Base-by-base conservation (phyloP, 37 sponge, comb jelly and placozoan species). In the Bolinopsis microptera region DNA sequence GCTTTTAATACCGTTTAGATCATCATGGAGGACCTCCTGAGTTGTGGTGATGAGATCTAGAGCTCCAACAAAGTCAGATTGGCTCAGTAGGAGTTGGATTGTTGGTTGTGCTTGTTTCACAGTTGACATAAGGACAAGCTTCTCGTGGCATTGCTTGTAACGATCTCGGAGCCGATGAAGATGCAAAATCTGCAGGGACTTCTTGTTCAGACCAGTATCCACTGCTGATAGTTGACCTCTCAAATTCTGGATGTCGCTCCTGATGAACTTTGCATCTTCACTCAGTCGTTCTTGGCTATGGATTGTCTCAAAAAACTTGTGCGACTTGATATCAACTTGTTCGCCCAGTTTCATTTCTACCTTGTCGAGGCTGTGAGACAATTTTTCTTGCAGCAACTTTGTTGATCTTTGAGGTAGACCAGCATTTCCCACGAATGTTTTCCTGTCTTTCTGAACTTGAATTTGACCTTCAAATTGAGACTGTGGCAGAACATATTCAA, bases 21-120 rank as follows among this genome's bases (percentile, higher is more conserved):
- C 99, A 24, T 95, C 93, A 69, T 95, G 95, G 18, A 99, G 92
- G 24, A 96, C 96, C 23, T 97, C 97, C 67, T 99, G 97, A 0
- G 99, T 97, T 26, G 96, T 99, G 5, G 95, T 83, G 40, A 99
- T 99, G 28, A 99, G 95, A 61, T 97, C 99, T 48, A 99, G 93
- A 21, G 99, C 97, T 35, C 96, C 99, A 1, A 99, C 96, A 94
- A 96, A 97, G 90, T 99, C 99, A 23, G 95, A 95, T 25, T 95
- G 95, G 0, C 94, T 93, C 36, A 97, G 96, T 35, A 97, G 94
- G n/a, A 96, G 94, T 41, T 99, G 97, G 30, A 99, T 99, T 75
- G 97, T 99, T 35, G 97, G 97, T 38, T 96, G 99, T 30, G 99
- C 97, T 93, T 99, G 96, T 38, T 96, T 95, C 0, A 99, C 97